phyloP scores from a whole-genome alignment of 2,797 vertebrate genomes.

The Philypnodon macrostomus region DNA sequence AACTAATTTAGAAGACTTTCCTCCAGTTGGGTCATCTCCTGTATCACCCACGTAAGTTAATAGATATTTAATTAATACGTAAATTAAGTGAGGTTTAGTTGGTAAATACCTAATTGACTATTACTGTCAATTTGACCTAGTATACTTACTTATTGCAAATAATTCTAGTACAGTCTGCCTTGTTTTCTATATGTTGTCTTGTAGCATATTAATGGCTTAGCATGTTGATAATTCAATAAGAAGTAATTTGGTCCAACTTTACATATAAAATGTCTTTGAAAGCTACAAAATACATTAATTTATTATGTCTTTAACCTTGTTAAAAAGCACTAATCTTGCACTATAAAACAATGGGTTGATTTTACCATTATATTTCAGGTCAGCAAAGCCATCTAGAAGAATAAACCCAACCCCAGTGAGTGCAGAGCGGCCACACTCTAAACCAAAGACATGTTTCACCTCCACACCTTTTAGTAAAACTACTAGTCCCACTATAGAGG shows the following conservation, averaged over 20 bases:
- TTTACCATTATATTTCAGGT: slow-evolving; percentile 77
- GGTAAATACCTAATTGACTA: neutral
- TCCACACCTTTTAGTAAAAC: slow-evolving; percentile 87
- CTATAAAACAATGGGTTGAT: too few relatives aligned
- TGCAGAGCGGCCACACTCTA: slow-evolving; percentile 87
- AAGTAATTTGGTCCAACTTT: too few relatives aligned
- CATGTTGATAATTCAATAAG: too few relatives aligned
- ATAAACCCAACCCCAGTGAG: slow-evolving; percentile 97
- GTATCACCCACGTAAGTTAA: slow-evolving; percentile 79
- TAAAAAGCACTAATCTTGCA: too few relatives aligned
- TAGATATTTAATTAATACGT: neutral
- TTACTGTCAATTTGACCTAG: neutral
- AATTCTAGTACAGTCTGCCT: too few relatives aligned
- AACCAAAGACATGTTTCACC: slow-evolving; percentile 95
- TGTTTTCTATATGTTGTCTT: too few relatives aligned
- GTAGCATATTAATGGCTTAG: too few relatives aligned
- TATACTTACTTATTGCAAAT: too few relatives aligned
- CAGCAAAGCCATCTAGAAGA: slow-evolving; percentile 88
- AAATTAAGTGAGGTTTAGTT: neutral
- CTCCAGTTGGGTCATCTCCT: slow-evolving; percentile 82
- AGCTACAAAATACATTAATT: neutral
- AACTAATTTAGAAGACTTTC: slow-evolving; percentile 94
- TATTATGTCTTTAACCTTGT: too few relatives aligned
- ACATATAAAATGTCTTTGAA: too few relatives aligned
- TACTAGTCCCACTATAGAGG: slow-evolving; percentile 66